Evolutionary conservation across 2,113 vertebrate species (phyloP).

Genomic region (Machaerirhynchus nigripectus): DNA sequence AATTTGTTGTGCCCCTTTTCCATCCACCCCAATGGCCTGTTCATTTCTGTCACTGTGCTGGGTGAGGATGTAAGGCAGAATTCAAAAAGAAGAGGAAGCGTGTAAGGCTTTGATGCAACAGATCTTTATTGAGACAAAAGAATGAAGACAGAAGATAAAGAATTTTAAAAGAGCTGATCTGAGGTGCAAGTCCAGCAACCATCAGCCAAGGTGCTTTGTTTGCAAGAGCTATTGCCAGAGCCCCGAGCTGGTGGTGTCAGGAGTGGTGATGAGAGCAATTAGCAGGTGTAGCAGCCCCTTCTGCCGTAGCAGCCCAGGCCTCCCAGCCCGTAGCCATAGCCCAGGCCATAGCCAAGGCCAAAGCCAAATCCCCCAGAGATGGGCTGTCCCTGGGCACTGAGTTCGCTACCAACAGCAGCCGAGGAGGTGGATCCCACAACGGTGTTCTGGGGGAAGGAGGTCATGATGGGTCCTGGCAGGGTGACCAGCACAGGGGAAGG

Average conservation of each 20-base stretch:
- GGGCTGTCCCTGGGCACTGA: not conserved
- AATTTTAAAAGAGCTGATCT: too few species aligned
- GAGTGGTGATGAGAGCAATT: not conserved
- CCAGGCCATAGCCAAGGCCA: not conserved
- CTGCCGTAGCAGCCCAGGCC: not conserved
- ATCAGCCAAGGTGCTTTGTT: not conserved
- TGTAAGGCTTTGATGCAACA: fast-evolving
- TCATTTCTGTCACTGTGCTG: not conserved
- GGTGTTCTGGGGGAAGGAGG: not conserved
- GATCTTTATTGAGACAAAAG: not conserved
- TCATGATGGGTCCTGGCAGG: not conserved
- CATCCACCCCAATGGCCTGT: too few species aligned
- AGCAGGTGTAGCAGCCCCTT: not conserved
- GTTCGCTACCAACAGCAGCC: not conserved
- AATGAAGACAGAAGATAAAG: too few species aligned
- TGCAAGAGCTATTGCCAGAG: not conserved
- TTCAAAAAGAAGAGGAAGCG: not conserved
- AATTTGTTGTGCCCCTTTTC: not conserved
- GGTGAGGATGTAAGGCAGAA: fast-evolving
- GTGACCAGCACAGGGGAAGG: not conserved
- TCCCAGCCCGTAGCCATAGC: not conserved
- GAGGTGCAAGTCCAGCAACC: too few species aligned
- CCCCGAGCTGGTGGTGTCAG: not conserved
- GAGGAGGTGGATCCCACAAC: not conserved
- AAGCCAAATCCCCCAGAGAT: not conserved